phyloP scores from a whole-genome alignment of 2,888 invertebrate species.

The Oxyteleia sp. region DNA sequence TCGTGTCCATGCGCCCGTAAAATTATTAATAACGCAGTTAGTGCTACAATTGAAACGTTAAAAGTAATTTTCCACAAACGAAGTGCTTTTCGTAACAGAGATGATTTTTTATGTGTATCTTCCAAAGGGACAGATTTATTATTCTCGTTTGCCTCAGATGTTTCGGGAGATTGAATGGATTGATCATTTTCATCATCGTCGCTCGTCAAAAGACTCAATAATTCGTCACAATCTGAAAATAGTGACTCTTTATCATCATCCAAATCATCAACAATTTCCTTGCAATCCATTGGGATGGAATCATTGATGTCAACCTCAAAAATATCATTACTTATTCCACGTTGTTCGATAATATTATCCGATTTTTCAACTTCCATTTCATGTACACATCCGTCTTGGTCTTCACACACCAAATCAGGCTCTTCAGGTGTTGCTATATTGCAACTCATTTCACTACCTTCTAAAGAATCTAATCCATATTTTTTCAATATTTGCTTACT shows the following conservation, averaged over 20 bases:
- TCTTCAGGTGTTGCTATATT: background rate
- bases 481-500: background rate
- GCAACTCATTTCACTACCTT: background rate
- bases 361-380: background rate
- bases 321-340: too few relatives aligned
- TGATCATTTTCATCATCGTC: background rate
- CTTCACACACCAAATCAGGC: background rate
- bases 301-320: too few relatives aligned
- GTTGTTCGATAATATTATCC: too few relatives aligned
- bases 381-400: background rate
- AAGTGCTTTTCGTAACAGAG: too few relatives aligned
- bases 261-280: background rate
- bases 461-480: background rate
- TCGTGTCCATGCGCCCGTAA: slow-evolving; percentile 7
- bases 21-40: slow-evolving; percentile 15
- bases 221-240: background rate
- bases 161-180: background rate
- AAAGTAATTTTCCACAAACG: background rate
- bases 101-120: too few relatives aligned
- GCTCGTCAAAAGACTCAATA: background rate
- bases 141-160: background rate
- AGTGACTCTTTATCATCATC: background rate
- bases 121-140: too few relatives aligned
- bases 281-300: too few relatives aligned
- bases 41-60: slow-evolving; percentile 8